These are phyloP conservation scores for Solenopsis invicta DNA, from an alignment of 1,140 invertebrate genomes.

Conservation along the genomic window DNA sequence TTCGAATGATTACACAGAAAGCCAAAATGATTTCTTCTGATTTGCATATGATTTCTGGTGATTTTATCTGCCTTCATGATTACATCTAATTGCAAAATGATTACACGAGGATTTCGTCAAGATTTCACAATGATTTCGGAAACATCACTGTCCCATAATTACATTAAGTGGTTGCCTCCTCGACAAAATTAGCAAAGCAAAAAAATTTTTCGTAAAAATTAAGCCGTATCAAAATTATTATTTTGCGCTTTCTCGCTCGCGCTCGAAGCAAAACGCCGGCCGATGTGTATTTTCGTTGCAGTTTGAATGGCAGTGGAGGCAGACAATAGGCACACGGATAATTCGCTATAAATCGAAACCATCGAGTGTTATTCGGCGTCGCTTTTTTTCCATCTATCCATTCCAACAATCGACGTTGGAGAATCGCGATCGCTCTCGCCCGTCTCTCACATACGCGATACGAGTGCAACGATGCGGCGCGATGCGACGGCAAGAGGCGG, in stretches of 20 bases:
- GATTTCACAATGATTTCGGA: too few relatives aligned
- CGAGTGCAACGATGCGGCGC: slow-evolving; percentile 25
- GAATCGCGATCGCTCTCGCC: slow-evolving; percentile 17
- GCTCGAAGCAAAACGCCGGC: too few relatives aligned
- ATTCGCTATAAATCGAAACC: slow-evolving; percentile 45
- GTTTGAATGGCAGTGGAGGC: background rate
- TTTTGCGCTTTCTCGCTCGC: background rate
- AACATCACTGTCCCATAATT: too few relatives aligned
- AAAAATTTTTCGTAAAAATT: background rate
- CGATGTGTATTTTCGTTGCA: background rate
- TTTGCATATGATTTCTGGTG: too few relatives aligned
- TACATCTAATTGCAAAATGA: too few relatives aligned
- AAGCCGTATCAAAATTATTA: background rate
- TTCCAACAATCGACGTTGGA: background rate
- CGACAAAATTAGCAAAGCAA: background rate
- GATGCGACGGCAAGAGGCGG: slow-evolving; percentile 27
- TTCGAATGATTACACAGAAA: too few relatives aligned
- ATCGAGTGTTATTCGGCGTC: slow-evolving; percentile 10
- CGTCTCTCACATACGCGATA: slow-evolving; percentile 21
- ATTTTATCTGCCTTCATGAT: too few relatives aligned
- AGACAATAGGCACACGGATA: slow-evolving; percentile 32
- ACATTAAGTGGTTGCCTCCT: too few relatives aligned
- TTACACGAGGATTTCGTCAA: too few relatives aligned
- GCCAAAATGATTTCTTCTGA: too few relatives aligned
- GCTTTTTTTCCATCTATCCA: slow-evolving; percentile 19